Conservation (phyloP, 2,888 invertebrate genomes). For the Pycnomerus fuliginosus region DNA sequence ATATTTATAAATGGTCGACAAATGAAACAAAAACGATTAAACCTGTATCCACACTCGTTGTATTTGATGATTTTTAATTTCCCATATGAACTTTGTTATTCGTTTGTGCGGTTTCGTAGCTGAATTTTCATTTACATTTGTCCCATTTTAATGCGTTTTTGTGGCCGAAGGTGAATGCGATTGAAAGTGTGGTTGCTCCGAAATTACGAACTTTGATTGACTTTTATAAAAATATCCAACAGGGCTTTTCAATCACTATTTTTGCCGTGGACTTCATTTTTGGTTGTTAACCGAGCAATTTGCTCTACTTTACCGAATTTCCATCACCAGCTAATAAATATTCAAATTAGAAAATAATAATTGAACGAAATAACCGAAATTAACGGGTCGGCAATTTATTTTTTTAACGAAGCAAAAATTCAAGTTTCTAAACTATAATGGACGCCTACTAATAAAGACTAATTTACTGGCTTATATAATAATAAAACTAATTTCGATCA, state of each 20-base stretch:
- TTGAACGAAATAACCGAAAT: constrained; percentile 14
- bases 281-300: too few species aligned
- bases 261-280: too few species aligned
- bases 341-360: constrained; percentile 13
- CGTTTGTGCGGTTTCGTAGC: constrained; percentile 44
- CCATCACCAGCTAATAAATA: constrained; percentile 18
- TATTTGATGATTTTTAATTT: constrained; percentile 32
- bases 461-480: constrained; percentile 17
- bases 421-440: constrained; percentile 15
- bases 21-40: constrained; percentile 26
- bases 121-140: constrained; percentile 49
- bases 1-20: constrained; percentile 12
- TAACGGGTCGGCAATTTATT: constrained; percentile 10
- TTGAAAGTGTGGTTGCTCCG: constrained; percentile 43
- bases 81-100: constrained; percentile 38
- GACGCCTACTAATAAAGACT: constrained; percentile 8
- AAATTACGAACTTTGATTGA: constrained; percentile 44
- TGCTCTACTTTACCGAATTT: too few species aligned
- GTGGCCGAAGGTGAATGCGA: constrained; percentile 44
- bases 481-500: constrained; percentile 7
- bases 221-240: constrained; percentile 33
- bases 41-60: constrained; percentile 25
- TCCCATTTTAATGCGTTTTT: constrained; percentile 49
- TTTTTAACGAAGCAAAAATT: constrained; percentile 13
- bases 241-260: too few species aligned